phyloP scores from a whole-genome alignment of 2,888 invertebrate genomes.

The Cheilosia grossa region DNA sequence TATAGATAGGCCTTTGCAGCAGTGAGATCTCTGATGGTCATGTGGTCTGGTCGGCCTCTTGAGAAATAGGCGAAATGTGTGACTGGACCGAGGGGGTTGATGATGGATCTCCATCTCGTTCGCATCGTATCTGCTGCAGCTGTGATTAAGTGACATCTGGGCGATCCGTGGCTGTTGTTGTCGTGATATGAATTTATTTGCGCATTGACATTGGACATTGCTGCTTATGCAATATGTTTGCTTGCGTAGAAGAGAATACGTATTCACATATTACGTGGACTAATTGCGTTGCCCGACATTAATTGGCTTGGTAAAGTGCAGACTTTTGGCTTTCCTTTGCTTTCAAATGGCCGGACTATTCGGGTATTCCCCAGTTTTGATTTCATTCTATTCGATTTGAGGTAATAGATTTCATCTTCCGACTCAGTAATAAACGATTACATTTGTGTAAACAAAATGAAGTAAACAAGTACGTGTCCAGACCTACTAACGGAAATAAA shows the following conservation, averaged over 20 bases:
- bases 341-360: not conserved
- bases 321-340: not conserved
- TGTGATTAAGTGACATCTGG: conserved; percentile 49
- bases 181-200: conserved; percentile 52
- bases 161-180: conserved; percentile 5
- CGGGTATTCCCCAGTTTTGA: conserved; percentile 27
- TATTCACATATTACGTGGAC: conserved; percentile 22
- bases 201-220: conserved; percentile 71
- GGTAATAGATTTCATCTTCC: not conserved
- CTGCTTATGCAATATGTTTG: conserved; percentile 61
- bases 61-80: conserved; percentile 46
- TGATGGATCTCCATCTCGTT: conserved; percentile 5
- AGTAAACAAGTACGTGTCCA: not conserved
- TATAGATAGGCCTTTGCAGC: conserved; percentile 10
- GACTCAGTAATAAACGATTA: not conserved
- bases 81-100: not conserved
- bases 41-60: conserved; percentile 45
- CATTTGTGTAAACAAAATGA: not conserved
- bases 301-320: conserved; percentile 28
- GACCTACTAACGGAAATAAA: no score
- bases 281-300: conserved; percentile 6
- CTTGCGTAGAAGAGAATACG: conserved; percentile 32
- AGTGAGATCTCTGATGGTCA: conserved; percentile 26
- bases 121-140: conserved; percentile 26
- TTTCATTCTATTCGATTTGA: not conserved